Conservation (phyloP, 2,113 vertebrate genomes). For the Heterotilapia buettikoferi region DNA sequence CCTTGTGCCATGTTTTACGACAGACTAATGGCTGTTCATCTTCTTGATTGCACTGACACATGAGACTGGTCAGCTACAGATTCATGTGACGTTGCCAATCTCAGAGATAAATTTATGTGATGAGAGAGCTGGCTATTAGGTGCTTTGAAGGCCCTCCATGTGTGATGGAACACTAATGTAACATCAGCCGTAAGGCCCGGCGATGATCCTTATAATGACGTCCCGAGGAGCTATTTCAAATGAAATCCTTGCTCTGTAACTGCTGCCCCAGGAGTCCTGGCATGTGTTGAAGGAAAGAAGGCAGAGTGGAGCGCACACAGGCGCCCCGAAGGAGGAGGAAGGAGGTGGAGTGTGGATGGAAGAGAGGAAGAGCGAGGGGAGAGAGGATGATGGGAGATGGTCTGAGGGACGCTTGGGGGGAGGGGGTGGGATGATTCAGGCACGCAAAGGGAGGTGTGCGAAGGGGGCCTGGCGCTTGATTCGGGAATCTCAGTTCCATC, state of each 20-base stretch:
- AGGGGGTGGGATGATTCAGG: not conserved
- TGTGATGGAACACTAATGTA: conserved; percentile 52
- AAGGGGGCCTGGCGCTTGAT: conserved; percentile 28
- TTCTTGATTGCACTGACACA: not conserved
- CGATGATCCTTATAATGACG: conserved; percentile 64
- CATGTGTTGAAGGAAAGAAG: conserved; percentile 55
- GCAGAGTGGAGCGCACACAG: conserved; percentile 35
- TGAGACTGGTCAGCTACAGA: not conserved
- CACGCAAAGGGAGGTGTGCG: not conserved
- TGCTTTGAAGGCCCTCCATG: conserved; percentile 2
- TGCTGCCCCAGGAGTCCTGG: conserved; percentile 59
- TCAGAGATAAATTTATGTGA: not conserved
- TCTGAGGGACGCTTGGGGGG: conserved; percentile 4
- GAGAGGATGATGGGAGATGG: conserved; percentile 19
- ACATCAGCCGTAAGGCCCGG: conserved; percentile 49
- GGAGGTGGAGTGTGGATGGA: not conserved
- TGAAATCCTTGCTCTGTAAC: conserved; percentile 48
- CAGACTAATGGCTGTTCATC: not conserved
- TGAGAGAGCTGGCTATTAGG: not conserved
- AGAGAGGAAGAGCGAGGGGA: not conserved
- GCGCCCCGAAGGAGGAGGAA: conserved; percentile 47
- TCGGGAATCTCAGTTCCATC: conserved; percentile 63
- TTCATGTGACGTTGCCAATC: not conserved
- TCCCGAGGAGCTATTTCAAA: conserved; percentile 58
- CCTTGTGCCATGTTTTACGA: not conserved